Base-by-base conservation (phyloP, 2,888 invertebrate species). In the Calliphora vomitoria region DNA sequence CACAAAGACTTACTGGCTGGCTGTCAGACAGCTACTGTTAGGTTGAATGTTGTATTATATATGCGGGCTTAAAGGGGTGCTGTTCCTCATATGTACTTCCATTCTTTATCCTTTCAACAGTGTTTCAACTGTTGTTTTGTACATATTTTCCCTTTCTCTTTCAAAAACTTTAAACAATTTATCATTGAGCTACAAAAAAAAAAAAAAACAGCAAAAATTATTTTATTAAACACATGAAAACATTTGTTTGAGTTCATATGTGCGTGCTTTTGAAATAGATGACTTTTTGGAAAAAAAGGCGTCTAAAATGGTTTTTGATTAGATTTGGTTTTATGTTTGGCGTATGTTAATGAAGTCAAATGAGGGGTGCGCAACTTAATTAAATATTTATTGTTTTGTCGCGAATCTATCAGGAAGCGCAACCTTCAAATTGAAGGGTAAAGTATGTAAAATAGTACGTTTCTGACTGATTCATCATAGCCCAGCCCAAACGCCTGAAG, bases 271-370 rank as follows among this genome's bases (percentile, higher is more conserved):
- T 50, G 4, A 20, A 41, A 38, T 60, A 58, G n/a, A 41, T 71
- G 62, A 38, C 18, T 50, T 82, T 66, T 50, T 25, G 25, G 25
- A 41, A 62, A 58, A 78, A 87, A 76, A 85, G 84, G 68, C 82
- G 72, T 85, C 78, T 62, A 83, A 85, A 85, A 78, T 69, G 82
- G 79, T 84, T 84, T 84, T 72, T 85, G 84, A 84, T 84, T 82
- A 62, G 78, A 74, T 78, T 81, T 83, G 75, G 83, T 64, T 80
- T 80, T 47, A 66, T 74, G 35, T 58, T 66, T 78, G 72, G 41
- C 69, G 62, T 35, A 79, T 68, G 72, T 68, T 66, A 84, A 82
- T 83, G 47, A 76, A 53, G 81, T 84, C 58, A 84, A 74, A 68
- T 60, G 53, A 74, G 68, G 81, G 78, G 72, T 84, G 69, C 38